phyloP scores from a whole-genome alignment of 2,113 vertebrate genomes.

The Microtus pennsylvanicus region DNA sequence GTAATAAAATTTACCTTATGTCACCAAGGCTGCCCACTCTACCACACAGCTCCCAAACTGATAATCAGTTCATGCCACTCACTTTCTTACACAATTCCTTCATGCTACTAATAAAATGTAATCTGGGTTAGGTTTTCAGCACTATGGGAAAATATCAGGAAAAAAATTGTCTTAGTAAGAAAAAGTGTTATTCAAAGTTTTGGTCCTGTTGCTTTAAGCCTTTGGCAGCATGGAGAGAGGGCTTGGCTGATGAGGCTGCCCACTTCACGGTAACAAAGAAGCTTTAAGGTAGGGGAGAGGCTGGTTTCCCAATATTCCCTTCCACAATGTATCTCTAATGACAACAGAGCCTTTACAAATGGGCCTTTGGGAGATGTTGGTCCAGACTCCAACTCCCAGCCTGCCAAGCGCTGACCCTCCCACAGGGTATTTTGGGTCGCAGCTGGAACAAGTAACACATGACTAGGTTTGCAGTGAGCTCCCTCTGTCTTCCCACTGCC shows the following conservation, averaged over 20 bases:
- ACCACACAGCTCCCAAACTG: background rate
- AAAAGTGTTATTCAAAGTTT: background rate
- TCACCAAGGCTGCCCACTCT: background rate
- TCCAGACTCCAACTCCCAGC: no score
- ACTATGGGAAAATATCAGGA: background rate
- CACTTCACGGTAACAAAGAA: background rate
- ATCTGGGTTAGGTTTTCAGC: background rate
- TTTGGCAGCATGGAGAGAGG: background rate
- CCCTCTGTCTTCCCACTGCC: no score
- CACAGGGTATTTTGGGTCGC: no score
- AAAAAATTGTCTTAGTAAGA: background rate
- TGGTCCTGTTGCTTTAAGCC: background rate
- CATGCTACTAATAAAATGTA: background rate
- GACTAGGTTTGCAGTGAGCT: no score
- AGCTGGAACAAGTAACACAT: no score
- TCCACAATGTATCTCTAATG: background rate
- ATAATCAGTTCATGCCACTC: background rate
- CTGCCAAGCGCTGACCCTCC: no score
- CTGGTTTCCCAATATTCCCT: background rate
- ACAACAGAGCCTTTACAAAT: background rate
- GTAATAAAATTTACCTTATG: background rate
- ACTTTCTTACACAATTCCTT: background rate
- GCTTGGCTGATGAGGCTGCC: background rate
- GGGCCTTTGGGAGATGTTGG: background rate
- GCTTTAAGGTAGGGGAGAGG: no score